These are phyloP conservation scores for Mechanitis messenoides DNA, from an alignment of 2,888 invertebrate genomes.

Conservation along the genomic window DNA sequence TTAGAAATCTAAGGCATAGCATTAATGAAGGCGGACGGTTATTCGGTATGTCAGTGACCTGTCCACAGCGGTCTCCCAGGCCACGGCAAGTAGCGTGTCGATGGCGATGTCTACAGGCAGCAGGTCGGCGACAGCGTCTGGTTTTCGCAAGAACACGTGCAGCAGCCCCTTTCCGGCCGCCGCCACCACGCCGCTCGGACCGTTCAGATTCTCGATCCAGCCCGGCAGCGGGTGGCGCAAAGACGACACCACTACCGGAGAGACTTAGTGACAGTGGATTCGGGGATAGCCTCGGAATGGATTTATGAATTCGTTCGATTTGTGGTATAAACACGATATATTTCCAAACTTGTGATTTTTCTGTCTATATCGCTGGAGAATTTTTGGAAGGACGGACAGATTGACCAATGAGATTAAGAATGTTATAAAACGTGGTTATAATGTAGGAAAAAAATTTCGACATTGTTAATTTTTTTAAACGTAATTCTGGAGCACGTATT, in stretches of 20 bases:
- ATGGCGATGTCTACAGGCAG: slow-evolving; percentile 89
- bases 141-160: slow-evolving; percentile 79
- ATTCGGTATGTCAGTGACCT: slow-evolving; percentile 46
- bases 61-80: slow-evolving; percentile 80
- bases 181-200: slow-evolving; percentile 85
- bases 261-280: no score
- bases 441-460: no score
- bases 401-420: no score
- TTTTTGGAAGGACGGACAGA: no score
- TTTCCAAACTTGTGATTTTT: no score
- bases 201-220: slow-evolving; percentile 97
- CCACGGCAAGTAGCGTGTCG: slow-evolving; percentile 82
- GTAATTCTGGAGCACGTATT: no score
- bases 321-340: no score
- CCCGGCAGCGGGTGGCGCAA: slow-evolving; percentile 80
- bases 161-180: slow-evolving; percentile 85
- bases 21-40: not conserved
- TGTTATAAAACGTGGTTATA: no score
- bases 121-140: slow-evolving; percentile 79
- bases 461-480: no score
- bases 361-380: no score
- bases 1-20: not conserved
- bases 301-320: no score
- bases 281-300: no score
- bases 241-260: slow-evolving; percentile 77